Evolutionary conservation across 2,888 invertebrate genomes (phyloP).

Genomic region (Alsophila aescularia): DNA sequence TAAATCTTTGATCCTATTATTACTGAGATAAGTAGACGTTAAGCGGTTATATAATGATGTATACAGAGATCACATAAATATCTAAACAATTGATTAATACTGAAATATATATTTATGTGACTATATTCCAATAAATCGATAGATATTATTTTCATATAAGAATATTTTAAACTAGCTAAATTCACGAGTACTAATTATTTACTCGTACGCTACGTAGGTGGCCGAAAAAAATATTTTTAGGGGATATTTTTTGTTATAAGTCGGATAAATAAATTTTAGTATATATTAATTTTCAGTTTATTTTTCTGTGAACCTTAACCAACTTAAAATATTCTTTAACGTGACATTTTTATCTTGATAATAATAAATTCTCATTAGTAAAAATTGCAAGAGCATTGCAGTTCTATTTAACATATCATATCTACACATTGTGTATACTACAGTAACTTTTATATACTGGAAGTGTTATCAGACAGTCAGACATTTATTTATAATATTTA

Average conservation of each 20-base stretch:
- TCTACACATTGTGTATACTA: not conserved
- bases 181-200: no score
- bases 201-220: no score
- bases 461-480: constrained; percentile 33
- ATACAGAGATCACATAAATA: no score
- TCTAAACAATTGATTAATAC: no score
- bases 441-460: constrained; percentile 17
- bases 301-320: not conserved
- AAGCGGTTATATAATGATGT: not conserved
- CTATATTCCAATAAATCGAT: no score
- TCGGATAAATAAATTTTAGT: no score
- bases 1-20: not conserved
- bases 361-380: not conserved
- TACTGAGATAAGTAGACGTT: not conserved
- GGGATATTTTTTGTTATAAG: no score
- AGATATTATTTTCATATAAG: no score
- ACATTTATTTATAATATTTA: constrained; percentile 12
- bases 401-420: not conserved
- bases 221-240: no score
- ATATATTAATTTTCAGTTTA: no score
- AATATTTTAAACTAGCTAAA: no score
- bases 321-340: not conserved
- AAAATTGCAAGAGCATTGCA: constrained; percentile 1
- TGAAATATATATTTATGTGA: no score
- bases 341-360: not conserved